A percentile compares a stretch with the other conserved stretches of the same genome.
These are phyloP conservation scores for Phalacrocorax brasilianus DNA, from an alignment of 2,113 vertebrate species.

Conservation along the genomic window DNA sequence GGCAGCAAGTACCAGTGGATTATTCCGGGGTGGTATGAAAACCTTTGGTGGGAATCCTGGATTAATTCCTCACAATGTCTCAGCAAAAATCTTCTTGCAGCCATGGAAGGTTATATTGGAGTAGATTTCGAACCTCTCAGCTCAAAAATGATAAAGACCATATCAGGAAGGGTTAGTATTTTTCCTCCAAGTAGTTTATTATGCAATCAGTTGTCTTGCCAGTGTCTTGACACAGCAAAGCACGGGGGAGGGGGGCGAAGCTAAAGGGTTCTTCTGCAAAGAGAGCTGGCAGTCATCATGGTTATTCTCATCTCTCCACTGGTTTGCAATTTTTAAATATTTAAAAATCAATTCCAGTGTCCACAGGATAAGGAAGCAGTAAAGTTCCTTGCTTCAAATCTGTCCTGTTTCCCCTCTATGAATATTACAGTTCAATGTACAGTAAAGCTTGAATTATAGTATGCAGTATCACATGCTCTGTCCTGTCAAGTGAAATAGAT, in stretches of 20 bases:
- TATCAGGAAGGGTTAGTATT: conserved; percentile 91
- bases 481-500: background rate
- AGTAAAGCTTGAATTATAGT: background rate
- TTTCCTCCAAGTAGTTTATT: background rate
- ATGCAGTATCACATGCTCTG: background rate
- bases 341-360: background rate
- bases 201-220: background rate
- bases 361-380: background rate
- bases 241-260: background rate
- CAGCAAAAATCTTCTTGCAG: conserved; percentile 88
- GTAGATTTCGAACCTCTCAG: conserved; percentile 99
- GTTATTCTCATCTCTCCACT: background rate
- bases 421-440: background rate
- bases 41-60: conserved; percentile 95
- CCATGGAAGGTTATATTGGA: conserved; percentile 98
- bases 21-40: conserved; percentile 98
- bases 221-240: background rate
- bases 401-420: background rate
- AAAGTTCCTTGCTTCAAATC: background rate
- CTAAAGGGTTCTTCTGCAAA: background rate
- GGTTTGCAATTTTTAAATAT: background rate
- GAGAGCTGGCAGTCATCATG: background rate
- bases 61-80: conserved; percentile 91
- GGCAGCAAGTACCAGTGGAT: conserved; percentile 99
- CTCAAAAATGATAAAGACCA: conserved; percentile 89